A percentile compares a stretch with the other conserved stretches of the same genome.
These are phyloP conservation scores for Drosophila suboccidentalis DNA, from an alignment of 2,888 invertebrate genomes.

Conservation along the genomic window DNA sequence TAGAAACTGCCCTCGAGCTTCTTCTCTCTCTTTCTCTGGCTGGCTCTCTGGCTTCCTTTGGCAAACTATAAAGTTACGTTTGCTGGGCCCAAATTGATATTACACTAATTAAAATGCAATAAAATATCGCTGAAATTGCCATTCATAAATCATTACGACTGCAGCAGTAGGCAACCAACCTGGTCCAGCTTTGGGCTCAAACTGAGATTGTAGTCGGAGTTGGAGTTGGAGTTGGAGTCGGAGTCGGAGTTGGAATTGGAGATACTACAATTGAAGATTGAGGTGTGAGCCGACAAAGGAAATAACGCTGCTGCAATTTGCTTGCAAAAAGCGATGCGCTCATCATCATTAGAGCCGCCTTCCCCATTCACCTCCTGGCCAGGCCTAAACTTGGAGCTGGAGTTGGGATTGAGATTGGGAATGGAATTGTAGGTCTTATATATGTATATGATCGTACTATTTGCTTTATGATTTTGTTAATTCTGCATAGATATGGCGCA, in stretches of 20 bases:
- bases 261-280: constrained; percentile 64
- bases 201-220: constrained; percentile 13
- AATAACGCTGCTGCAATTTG: constrained; percentile 79
- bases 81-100: constrained; percentile 81
- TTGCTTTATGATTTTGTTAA: constrained; percentile 80
- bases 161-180: constrained; percentile 36
- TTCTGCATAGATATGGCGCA: constrained; percentile 57
- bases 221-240: constrained; percentile 11
- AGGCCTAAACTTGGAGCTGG: not conserved
- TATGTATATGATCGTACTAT: constrained; percentile 58
- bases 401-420: not conserved
- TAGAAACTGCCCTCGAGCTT: constrained; percentile 30
- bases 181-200: constrained; percentile 37
- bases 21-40: not conserved
- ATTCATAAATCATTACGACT: constrained; percentile 78
- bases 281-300: constrained; percentile 81
- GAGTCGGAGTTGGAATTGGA: constrained; percentile 15
- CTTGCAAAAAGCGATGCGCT: constrained; percentile 81
- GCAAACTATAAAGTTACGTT: constrained; percentile 24
- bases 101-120: constrained; percentile 85
- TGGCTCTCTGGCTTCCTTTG: constrained; percentile 4
- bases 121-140: constrained; percentile 79
- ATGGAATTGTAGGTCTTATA: constrained; percentile 29
- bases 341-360: constrained; percentile 75
- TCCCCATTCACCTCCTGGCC: constrained; percentile 5